phyloP scores from a whole-genome alignment of 2,888 invertebrate species.

The Tiliacea aurago region DNA sequence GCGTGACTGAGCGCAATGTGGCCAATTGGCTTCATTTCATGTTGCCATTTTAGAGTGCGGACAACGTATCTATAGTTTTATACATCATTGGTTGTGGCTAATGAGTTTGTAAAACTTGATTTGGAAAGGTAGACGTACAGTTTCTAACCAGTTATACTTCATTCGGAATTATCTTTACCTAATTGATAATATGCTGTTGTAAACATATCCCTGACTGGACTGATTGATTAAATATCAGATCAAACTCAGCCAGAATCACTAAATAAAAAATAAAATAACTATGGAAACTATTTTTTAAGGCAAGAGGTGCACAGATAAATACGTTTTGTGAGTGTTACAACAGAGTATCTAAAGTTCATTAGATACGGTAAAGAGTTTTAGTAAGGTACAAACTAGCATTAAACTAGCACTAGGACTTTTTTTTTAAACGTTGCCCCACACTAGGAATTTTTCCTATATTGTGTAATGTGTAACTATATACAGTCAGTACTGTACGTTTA shows the following conservation, averaged over 20 bases:
- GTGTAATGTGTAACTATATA: too few species aligned
- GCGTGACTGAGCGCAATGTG: too few species aligned
- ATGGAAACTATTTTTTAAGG: background rate
- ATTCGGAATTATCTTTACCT: background rate
- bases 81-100: background rate
- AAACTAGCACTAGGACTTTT: too few species aligned
- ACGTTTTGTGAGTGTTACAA: background rate
- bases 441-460: too few species aligned
- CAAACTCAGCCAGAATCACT: background rate
- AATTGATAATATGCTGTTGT: background rate
- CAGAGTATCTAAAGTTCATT: background rate
- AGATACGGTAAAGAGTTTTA: background rate
- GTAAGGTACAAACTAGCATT: too few species aligned
- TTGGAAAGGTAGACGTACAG: too few species aligned
- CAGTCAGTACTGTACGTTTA: too few species aligned
- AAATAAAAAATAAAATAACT: too few species aligned
- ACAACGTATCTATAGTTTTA: too few species aligned
- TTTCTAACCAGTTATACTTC: background rate
- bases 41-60: too few species aligned
- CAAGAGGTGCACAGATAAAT: background rate
- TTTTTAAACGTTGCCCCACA: too few species aligned
- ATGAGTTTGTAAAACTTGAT: background rate
- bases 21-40: too few species aligned
- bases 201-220: background rate
- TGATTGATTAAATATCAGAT: background rate